A percentile compares a stretch with the other conserved stretches of the same genome.
Conservation (phyloP, 2,888 invertebrate genomes). For the Caenorhabditis virilis region DNA sequence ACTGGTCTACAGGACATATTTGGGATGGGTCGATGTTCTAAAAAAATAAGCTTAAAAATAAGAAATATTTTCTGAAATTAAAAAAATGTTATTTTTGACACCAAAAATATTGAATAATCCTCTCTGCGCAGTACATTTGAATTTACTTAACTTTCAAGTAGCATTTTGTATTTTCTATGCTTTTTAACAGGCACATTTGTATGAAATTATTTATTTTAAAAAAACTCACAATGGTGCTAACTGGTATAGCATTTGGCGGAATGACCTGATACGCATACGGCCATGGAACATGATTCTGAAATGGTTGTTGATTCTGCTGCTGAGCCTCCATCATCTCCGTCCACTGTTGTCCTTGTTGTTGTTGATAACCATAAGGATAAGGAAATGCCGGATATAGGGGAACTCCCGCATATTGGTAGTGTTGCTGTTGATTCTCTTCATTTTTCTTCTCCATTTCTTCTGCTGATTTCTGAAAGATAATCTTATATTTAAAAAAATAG, state of each 20-base stretch:
- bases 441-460: background rate
- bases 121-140: too few species aligned
- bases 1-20: conserved; percentile 29
- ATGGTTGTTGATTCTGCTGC: background rate
- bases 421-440: background rate
- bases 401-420: background rate
- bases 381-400: background rate
- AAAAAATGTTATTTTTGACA: too few species aligned
- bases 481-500: too few species aligned
- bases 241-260: conserved; percentile 27
- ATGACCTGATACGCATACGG: conserved; percentile 21
- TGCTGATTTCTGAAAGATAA: background rate
- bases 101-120: too few species aligned
- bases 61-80: background rate
- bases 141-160: too few species aligned
- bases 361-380: background rate
- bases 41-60: background rate
- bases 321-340: background rate
- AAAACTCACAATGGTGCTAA: conserved; percentile 31
- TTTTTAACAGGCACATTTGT: too few species aligned
- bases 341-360: background rate
- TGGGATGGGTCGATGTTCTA: conserved; percentile 32
- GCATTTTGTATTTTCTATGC: too few species aligned
- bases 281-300: background rate
- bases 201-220: background rate